Evolutionary conservation across 2,888 invertebrate genomes (phyloP), one percentile per base, ranked within the genome.

Genomic region (Hyalella azteca): DNA sequence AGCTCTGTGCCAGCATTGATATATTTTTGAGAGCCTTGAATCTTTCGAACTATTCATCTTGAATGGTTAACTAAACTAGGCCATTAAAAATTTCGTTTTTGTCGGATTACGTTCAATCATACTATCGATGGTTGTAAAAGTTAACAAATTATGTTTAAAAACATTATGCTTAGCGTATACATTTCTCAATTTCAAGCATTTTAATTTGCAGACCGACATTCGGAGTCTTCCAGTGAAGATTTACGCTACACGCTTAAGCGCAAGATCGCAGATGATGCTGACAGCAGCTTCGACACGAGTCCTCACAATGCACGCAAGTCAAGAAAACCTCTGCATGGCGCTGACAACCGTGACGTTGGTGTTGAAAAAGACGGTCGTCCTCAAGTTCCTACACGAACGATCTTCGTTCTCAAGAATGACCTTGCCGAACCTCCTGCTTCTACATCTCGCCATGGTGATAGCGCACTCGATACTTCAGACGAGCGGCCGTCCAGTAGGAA

Each of bases 341-440:
- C 66, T 66, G 66, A 36, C 36, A 15, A 7, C 19, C 66, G 19
- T 5, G 66, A 36, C 5, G 29, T 7, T 22, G 13, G 36, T 36
- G 36, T n/a, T 32, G 29, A 66, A 36, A 66, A 39, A 7, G 19
- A 22, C 13, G 9, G 36, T 0, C 54, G 22, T 7, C 22, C 11
- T 54, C 26, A 54, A 4, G 54, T 13, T 22, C 54, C 54, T 2
- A 29, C 54, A 26, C 66, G 66, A 3, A 66, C 66, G 11, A 36
- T 66, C 9, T 66, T 66, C n/a, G 36, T 66, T 36, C 36, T 66
- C 66, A 66, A 66, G 29, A 66, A 66, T 66, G 66, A 66, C 29
- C 19, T 66, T n/a, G 32, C 66, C 0, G 36, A 66, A n/a, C 22
- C 19, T 7, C 7, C 15, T 22, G 32, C 66, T 32, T 36, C 66